A percentile compares a stretch with the other conserved stretches of the same genome.
phyloP scores from a whole-genome alignment of 2,888 invertebrate species.

The Syrista parreyssii region DNA sequence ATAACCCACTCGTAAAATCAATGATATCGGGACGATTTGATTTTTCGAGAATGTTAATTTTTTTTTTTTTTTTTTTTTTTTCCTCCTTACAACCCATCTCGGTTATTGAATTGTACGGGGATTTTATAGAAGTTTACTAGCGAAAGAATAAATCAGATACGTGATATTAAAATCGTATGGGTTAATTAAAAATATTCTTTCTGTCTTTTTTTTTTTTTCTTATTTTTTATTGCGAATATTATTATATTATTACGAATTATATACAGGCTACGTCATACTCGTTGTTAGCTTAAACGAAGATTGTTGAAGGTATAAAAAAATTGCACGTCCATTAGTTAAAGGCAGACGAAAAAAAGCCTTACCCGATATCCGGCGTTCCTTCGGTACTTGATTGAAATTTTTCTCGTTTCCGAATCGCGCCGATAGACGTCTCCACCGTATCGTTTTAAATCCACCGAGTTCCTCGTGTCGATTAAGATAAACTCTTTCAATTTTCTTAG shows the following conservation, averaged over 20 bases:
- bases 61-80: not conserved
- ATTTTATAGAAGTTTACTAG: too few relatives aligned
- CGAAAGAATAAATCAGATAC: too few relatives aligned
- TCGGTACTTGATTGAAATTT: not conserved
- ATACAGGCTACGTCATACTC: too few relatives aligned
- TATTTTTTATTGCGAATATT: not conserved
- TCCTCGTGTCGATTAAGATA: not conserved
- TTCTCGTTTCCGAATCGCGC: not conserved
- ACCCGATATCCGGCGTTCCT: not conserved
- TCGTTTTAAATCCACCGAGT: not conserved
- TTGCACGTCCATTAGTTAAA: not conserved
- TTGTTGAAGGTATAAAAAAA: too few relatives aligned
- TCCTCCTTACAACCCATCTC: too few relatives aligned
- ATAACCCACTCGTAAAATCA: too few relatives aligned
- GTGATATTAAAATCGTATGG: too few relatives aligned
- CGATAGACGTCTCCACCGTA: not conserved
- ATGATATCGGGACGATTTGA: not conserved
- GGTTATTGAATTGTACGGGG: too few relatives aligned
- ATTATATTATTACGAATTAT: too few relatives aligned
- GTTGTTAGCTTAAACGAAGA: too few relatives aligned
- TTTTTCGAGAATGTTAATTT: not conserved
- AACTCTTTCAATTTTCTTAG: not conserved
- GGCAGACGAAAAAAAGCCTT: not conserved
- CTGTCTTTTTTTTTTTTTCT: not conserved
- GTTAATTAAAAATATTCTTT: too few relatives aligned